Evolutionary conservation across 2,113 vertebrate species (phyloP).

Genomic region (Zapornia atra): DNA sequence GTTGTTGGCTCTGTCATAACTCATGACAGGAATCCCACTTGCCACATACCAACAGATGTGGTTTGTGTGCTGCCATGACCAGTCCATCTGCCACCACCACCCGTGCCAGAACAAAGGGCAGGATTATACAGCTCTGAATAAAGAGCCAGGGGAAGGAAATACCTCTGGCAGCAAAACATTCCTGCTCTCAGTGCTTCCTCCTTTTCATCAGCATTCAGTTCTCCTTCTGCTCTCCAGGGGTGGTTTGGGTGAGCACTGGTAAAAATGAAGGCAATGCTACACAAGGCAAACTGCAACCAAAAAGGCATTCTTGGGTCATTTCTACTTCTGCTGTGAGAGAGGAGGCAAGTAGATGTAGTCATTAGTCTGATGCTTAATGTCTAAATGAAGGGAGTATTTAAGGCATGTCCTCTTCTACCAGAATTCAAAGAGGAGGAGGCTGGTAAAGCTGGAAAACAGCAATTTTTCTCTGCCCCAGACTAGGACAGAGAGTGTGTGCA

Average conservation of each 20-base stretch:
- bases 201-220: background rate
- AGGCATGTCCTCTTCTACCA: background rate
- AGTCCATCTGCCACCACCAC: background rate
- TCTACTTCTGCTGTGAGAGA: background rate
- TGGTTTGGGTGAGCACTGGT: background rate
- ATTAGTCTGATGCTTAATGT: background rate
- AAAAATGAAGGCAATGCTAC: background rate
- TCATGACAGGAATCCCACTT: background rate
- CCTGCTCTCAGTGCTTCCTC: background rate
- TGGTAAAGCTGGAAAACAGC: background rate
- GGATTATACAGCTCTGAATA: background rate
- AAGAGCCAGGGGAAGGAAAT: conserved; percentile 20
- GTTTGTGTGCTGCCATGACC: background rate
- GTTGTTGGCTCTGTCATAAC: background rate
- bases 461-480: background rate
- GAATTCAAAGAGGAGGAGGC: background rate
- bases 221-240: background rate
- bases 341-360: background rate
- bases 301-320: background rate
- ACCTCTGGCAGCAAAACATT: background rate
- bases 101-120: background rate
- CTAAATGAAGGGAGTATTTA: background rate
- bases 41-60: background rate
- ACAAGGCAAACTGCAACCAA: background rate
- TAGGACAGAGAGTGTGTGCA: rapidly evolving